A percentile compares a stretch with the other conserved stretches of the same genome.
Evolutionary conservation across 2,113 vertebrate species (phyloP).

Genomic region (Macrotis lagotis): DNA sequence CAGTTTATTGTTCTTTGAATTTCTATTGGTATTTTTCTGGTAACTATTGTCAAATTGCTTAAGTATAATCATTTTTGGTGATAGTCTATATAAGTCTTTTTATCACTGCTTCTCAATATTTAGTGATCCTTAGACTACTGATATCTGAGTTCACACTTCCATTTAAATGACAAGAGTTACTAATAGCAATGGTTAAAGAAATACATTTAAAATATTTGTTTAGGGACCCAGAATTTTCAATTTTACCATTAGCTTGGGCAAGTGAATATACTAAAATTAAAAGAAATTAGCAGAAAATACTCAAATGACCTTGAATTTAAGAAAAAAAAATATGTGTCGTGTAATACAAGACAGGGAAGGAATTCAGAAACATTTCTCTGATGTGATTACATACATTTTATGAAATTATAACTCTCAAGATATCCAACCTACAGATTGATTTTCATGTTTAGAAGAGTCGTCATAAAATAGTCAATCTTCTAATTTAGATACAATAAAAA

Average conservation of each 20-base stretch:
- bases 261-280: neutral
- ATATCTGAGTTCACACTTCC: neutral
- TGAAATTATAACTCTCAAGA: neutral
- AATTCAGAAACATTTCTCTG: neutral
- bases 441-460: neutral
- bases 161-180: neutral
- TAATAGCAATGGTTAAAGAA: neutral
- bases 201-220: neutral
- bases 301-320: neutral
- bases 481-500: neutral
- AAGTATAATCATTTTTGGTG: neutral
- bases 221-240: neutral
- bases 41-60: neutral
- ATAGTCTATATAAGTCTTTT: neutral
- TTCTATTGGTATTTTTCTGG: neutral
- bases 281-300: neutral
- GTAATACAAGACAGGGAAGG: neutral
- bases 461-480: neutral
- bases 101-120: neutral
- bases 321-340: neutral
- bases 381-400: neutral
- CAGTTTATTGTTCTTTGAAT: neutral
- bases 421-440: neutral
- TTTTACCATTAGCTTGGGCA: neutral
- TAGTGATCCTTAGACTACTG: neutral